phyloP scores from a whole-genome alignment of 2,888 invertebrate species.

The Hypsopygia costalis region DNA sequence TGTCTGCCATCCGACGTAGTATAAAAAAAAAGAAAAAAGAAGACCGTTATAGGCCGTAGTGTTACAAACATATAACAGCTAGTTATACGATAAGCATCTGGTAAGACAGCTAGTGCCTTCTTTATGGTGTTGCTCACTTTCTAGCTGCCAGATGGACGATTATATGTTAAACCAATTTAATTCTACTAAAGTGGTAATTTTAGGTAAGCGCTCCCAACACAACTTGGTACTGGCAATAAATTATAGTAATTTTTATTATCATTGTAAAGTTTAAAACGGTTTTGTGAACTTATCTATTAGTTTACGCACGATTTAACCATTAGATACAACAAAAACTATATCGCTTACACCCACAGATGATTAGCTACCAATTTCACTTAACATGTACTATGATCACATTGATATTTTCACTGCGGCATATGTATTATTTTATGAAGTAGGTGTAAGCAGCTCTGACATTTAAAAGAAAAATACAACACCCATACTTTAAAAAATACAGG shows the following conservation, averaged over 20 bases:
- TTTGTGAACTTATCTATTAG: too few species aligned
- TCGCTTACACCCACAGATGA: background rate
- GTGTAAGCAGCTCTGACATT: background rate
- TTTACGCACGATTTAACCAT: background rate
- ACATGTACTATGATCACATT: too few species aligned
- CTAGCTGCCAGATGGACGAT: constrained; percentile 50
- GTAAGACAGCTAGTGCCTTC: constrained; percentile 47
- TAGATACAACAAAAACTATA: background rate
- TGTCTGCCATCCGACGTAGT: too few species aligned
- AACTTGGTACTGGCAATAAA: background rate
- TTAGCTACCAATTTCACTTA: too few species aligned
- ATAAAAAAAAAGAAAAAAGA: too few species aligned
- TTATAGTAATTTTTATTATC: background rate
- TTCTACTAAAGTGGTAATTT: constrained; percentile 35
- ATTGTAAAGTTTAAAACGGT: too few species aligned
- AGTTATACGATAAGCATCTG: constrained; percentile 63
- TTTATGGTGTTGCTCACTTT: constrained; percentile 62
- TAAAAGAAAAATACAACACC: background rate
- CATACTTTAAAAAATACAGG: too few species aligned
- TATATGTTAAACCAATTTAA: constrained; percentile 58
- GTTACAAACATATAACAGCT: constrained; percentile 51
- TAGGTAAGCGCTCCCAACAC: constrained; percentile 16
- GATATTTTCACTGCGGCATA: background rate
- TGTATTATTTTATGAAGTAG: background rate
- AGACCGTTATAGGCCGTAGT: constrained; percentile 36